A percentile compares a stretch with the other conserved stretches of the same genome.
phyloP scores from a whole-genome alignment of 2,888 invertebrate genomes.

The Blastobasis lacticolella region DNA sequence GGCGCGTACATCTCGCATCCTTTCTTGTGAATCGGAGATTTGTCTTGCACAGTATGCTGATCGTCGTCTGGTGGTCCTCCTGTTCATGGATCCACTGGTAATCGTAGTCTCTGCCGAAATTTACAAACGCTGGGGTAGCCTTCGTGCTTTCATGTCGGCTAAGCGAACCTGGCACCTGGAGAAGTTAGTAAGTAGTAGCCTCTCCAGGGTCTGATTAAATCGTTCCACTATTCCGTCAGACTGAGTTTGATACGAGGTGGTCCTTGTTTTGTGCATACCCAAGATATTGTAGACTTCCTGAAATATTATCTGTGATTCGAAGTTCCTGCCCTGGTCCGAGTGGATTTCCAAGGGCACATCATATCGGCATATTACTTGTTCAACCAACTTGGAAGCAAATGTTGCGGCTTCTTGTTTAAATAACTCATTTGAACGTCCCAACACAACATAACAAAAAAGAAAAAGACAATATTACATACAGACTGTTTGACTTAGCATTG shows the following conservation, averaged over 20 bases:
- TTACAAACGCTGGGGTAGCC: background rate
- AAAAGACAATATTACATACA: too few relatives aligned
- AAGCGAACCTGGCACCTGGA: too few relatives aligned
- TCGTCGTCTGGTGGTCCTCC: background rate
- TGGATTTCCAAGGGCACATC: too few relatives aligned
- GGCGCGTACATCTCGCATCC: background rate
- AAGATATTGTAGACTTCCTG: constrained; percentile 3
- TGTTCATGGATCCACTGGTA: background rate
- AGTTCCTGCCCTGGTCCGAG: constrained; percentile 6
- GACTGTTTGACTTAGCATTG: too few relatives aligned
- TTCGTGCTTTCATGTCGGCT: constrained; percentile 3
- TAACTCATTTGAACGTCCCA: too few relatives aligned
- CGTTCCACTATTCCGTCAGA: constrained; percentile 7
- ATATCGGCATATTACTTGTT: too few relatives aligned
- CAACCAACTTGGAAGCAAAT: too few relatives aligned
- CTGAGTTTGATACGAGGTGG: constrained; percentile 5
- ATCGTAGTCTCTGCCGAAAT: background rate
- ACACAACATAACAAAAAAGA: too few relatives aligned
- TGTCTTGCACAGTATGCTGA: background rate
- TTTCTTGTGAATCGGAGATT: background rate
- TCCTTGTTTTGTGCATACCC: constrained; percentile 5
- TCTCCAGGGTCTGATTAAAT: too few relatives aligned
- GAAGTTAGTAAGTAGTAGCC: too few relatives aligned
- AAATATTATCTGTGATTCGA: constrained; percentile 6
- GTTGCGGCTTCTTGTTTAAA: too few relatives aligned